Evolutionary conservation across 2,113 vertebrate genomes (phyloP).

Genomic region (Spizaetus ornatus): DNA sequence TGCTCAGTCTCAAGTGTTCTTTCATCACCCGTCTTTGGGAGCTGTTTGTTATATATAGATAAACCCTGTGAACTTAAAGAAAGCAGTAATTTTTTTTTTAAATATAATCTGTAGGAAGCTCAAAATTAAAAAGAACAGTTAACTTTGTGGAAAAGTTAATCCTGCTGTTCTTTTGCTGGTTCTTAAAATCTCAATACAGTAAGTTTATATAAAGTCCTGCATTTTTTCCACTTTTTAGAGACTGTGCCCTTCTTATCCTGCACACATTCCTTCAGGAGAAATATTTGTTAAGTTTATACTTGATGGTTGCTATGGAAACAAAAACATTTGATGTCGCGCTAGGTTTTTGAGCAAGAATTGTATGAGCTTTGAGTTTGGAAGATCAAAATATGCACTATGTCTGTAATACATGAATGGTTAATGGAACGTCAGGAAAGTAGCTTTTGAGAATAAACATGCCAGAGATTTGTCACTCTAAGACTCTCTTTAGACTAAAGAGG

Average conservation of each 20-base stretch:
- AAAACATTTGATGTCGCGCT: neutral
- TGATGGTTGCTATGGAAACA: neutral
- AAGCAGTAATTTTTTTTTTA: neutral
- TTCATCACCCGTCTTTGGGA: neutral
- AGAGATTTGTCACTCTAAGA: constrained; percentile 72
- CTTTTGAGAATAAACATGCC: constrained; percentile 55
- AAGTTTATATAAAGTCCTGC: neutral
- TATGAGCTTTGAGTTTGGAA: neutral
- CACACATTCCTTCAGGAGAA: neutral
- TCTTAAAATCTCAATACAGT: neutral
- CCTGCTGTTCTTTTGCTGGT: neutral
- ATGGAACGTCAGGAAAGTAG: constrained; percentile 15
- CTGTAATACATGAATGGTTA: constrained; percentile 14
- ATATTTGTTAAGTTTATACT: neutral
- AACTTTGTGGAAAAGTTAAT: neutral
- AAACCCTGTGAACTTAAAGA: neutral
- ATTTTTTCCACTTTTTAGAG: neutral
- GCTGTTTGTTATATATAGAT: neutral
- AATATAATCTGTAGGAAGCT: neutral
- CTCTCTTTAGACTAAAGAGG: constrained; percentile 79
- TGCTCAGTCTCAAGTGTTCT: neutral
- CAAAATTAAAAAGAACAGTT: neutral
- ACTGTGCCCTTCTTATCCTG: neutral
- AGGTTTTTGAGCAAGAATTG: neutral
- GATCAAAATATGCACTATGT: neutral